phyloP scores from a whole-genome alignment of 2,888 invertebrate species.

The Ferrisia virgata region DNA sequence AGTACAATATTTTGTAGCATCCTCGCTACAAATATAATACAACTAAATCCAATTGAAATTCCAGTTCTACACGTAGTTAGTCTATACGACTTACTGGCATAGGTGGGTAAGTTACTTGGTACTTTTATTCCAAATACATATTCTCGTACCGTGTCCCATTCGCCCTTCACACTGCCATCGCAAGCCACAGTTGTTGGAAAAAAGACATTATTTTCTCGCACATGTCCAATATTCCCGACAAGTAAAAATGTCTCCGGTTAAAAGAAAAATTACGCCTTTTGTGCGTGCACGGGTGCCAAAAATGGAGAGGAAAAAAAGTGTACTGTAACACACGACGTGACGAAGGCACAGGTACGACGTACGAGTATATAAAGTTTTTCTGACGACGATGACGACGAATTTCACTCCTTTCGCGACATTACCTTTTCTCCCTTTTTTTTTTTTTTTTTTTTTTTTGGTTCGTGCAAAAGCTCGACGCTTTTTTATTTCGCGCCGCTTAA shows the following conservation, averaged over 20 bases:
- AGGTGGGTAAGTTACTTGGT: too few relatives aligned
- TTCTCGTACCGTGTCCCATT: not conserved
- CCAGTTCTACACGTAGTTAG: not conserved
- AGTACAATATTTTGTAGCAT: not conserved
- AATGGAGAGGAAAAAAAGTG: not conserved
- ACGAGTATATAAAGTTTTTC: not conserved
- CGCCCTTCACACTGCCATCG: not conserved
- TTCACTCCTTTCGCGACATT: not conserved
- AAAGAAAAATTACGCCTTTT: slow-evolving; percentile 11
- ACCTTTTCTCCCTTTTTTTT: too few relatives aligned
- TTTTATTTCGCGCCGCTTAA: not conserved
- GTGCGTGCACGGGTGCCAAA: not conserved
- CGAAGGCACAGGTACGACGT: not conserved
- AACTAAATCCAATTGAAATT: not conserved
- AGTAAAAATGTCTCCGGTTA: slow-evolving; percentile 30
- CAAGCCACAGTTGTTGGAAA: not conserved
- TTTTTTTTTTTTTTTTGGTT: too few relatives aligned
- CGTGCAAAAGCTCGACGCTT: not conserved
- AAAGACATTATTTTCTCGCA: not conserved
- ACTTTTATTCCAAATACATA: not conserved
- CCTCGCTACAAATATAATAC: not conserved
- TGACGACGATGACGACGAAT: not conserved
- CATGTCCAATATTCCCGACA: slow-evolving; percentile 6
- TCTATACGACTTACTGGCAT: too few relatives aligned
- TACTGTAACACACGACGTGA: too few relatives aligned